Evolutionary conservation across 2,888 invertebrate species (phyloP).

Genomic region (Drosophila picticornis): DNA sequence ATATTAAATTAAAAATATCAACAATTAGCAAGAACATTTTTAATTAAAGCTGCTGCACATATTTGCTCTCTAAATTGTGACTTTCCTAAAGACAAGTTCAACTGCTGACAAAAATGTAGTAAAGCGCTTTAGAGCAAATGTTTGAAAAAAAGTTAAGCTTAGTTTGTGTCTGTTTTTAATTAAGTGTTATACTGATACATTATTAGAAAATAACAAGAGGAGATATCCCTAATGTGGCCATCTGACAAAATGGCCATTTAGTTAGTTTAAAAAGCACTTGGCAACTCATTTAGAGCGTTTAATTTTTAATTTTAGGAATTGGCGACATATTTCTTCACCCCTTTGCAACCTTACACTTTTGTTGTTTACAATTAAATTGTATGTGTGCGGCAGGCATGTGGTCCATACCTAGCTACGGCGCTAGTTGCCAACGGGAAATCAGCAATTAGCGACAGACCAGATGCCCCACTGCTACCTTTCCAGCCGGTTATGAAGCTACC

Average conservation of each 20-base stretch:
- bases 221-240: neutral
- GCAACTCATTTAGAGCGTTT: neutral
- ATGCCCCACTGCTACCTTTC: slow-evolving; percentile 4
- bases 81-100: neutral
- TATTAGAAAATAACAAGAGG: neutral
- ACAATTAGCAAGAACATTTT: neutral
- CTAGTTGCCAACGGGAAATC: slow-evolving; percentile 64
- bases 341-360: neutral
- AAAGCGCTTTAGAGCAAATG: neutral
- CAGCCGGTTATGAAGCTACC: slow-evolving; percentile 27
- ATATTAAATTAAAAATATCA: neutral
- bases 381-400: slow-evolving; percentile 23
- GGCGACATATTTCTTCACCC: neutral
- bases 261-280: neutral
- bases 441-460: slow-evolving; percentile 74
- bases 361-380: slow-evolving; percentile 1
- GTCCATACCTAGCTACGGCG: slow-evolving; percentile 31
- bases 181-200: neutral
- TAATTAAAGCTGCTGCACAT: neutral
- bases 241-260: neutral
- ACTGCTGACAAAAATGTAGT: neutral
- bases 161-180: neutral
- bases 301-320: neutral
- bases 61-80: neutral
- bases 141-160: neutral